These are phyloP conservation scores for Apis cerana DNA, from an alignment of 1,140 invertebrate genomes.

Conservation along the genomic window DNA sequence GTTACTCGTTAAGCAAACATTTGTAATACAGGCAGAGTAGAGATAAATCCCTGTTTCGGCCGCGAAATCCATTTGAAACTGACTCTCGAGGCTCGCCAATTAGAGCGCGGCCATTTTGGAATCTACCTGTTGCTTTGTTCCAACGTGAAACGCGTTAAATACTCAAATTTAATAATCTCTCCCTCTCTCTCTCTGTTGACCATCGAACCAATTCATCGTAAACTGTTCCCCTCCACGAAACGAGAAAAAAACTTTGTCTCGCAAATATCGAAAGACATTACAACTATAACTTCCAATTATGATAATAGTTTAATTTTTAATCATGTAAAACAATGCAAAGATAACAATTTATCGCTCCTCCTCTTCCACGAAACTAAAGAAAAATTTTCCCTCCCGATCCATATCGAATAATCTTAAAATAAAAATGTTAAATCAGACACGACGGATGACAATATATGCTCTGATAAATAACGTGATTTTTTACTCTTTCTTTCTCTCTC, in stretches of 20 bases:
- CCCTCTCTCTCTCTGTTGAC: neutral
- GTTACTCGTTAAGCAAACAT: conserved; percentile 13
- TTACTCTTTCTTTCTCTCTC: too few relatives aligned
- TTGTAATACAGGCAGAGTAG: neutral
- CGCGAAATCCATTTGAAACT: neutral
- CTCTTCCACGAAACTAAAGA: too few relatives aligned
- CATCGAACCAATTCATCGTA: neutral
- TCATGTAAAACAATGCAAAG: too few relatives aligned
- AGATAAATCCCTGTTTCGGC: neutral
- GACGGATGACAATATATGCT: too few relatives aligned
- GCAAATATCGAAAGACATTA: too few relatives aligned
- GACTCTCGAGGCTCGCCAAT: neutral
- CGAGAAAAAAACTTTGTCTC: neutral
- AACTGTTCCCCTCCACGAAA: neutral
- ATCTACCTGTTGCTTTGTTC: conserved; percentile 20
- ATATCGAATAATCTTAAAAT: too few relatives aligned
- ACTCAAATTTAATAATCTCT: neutral
- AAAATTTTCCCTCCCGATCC: too few relatives aligned
- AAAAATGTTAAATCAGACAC: too few relatives aligned
- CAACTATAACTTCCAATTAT: too few relatives aligned
- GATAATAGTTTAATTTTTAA: too few relatives aligned
- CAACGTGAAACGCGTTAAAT: neutral
- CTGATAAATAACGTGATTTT: too few relatives aligned
- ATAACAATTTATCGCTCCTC: too few relatives aligned
- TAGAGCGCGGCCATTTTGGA: neutral